Percentiles rank a stretch among this genome's conserved stretches.
Evolutionary conservation across 2,113 vertebrate species (phyloP).

Genomic region (Seriola rivoliana): DNA sequence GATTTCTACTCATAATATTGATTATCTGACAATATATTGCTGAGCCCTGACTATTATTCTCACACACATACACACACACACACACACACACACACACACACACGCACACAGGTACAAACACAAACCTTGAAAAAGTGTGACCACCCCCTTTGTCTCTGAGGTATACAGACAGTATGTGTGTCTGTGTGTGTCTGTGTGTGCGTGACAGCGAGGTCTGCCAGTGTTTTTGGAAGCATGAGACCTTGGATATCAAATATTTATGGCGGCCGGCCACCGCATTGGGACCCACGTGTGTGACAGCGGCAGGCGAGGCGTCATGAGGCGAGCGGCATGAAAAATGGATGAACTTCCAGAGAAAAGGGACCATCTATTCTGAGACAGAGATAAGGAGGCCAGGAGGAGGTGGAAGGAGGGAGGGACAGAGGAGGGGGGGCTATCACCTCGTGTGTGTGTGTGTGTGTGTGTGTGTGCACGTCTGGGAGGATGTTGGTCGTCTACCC

Average conservation of each 20-base stretch:
- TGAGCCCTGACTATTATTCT: no score
- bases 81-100: no score
- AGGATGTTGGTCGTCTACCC: slow-evolving; percentile 6
- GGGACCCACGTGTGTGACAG: slow-evolving; percentile 47
- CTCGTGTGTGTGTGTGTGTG: neutral
- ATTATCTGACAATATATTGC: neutral
- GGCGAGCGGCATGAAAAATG: slow-evolving; percentile 70
- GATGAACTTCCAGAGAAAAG: slow-evolving; percentile 52
- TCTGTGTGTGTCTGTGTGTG: slow-evolving; percentile 9
- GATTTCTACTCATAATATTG: neutral
- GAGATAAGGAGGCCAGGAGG: slow-evolving; percentile 52
- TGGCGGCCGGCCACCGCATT: slow-evolving; percentile 11
- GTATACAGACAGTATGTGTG: neutral
- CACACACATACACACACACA: no score
- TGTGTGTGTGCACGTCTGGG: slow-evolving; percentile 1
- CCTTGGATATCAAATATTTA: slow-evolving; percentile 65
- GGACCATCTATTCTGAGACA: slow-evolving; percentile 60
- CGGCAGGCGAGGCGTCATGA: slow-evolving; percentile 31
- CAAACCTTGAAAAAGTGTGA: neutral
- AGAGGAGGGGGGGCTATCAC: neutral
- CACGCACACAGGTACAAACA: neutral
- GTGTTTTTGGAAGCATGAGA: slow-evolving; percentile 43
- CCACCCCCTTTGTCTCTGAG: slow-evolving; percentile 1
- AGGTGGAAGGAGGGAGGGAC: slow-evolving; percentile 7
- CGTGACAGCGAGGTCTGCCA: neutral